Evolutionary conservation across 2,113 vertebrate genomes (phyloP).

Genomic region (Mesitornis unicolor): DNA sequence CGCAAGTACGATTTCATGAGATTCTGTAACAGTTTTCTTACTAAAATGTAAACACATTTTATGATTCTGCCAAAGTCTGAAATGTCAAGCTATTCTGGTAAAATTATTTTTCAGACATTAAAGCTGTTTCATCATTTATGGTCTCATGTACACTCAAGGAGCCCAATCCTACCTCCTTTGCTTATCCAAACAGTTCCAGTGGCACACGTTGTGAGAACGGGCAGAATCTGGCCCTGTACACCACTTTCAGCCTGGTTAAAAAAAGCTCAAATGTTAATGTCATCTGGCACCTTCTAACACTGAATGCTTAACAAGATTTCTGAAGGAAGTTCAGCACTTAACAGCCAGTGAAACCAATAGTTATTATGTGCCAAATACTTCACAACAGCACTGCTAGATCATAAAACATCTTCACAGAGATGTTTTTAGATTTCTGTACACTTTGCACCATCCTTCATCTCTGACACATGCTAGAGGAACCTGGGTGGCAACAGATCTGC

Average conservation of each 20-base stretch:
- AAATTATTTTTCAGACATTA: background rate
- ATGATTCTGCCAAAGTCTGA: background rate
- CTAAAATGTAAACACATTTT: background rate
- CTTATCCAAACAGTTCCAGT: background rate
- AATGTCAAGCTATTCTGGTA: background rate
- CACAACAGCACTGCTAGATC: background rate
- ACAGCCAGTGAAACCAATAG: background rate
- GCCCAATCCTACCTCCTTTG: background rate
- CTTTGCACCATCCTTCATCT: background rate
- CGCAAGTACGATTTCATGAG: background rate
- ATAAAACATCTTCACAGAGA: background rate
- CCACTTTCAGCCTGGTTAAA: background rate
- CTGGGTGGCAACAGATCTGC: background rate
- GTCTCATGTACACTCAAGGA: fast-evolving
- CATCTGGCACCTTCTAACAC: background rate
- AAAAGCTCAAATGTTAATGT: background rate
- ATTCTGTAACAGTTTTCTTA: background rate
- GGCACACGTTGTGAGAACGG: background rate
- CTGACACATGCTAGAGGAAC: background rate
- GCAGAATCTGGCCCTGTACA: background rate
- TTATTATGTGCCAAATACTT: background rate
- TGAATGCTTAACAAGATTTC: background rate
- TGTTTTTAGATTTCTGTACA: background rate
- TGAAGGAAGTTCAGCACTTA: background rate
- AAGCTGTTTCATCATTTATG: background rate